Base-by-base conservation (phyloP, 1,140 invertebrate species). In the Ditylenchus dipsaci region DNA sequence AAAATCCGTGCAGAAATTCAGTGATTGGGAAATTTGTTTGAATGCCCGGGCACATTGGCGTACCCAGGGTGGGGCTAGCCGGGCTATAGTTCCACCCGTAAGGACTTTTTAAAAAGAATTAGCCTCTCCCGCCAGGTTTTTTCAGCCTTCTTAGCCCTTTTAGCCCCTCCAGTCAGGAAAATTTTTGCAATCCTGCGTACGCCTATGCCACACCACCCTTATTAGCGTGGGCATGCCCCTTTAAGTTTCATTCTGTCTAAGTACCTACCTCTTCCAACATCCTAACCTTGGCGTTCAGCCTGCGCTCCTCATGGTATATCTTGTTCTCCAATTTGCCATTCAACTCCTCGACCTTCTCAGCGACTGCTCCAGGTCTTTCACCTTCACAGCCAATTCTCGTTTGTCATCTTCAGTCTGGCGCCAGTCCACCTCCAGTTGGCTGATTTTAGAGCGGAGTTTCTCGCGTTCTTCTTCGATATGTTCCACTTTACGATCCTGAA, bases 311-410 rank as follows among this genome's bases (percentile, higher is more conserved):
- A 58, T 71, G 69, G 43, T 68, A 71, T n/a, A 74, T 21, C 33
- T 71, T 71, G 67, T 71, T 71, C 30, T 71, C 69, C 9, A 71
- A 45, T 26, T 56, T 70, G 1, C 43, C 69, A 33, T 71, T 71
- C 26, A 71, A 29, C 53, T 71, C 69, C 29, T 74, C 61, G 9
- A 49, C 27, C 57, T 19, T 21, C 61, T 33, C 42, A 74, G 59
- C 3, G 58, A 63, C 29, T 74, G 59, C 15, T 71, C 69, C 59
- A 71, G 38, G 45, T 71, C 69, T 17, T 42, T 30, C 19, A 68
- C 21, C 11, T 56, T 59, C 13, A 23, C 29, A 26, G 30, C 15
- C n/a, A 73, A 47, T 67, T 71, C 69, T 21, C 59, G 27, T 59
- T 60, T 71, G 19, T 71, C 69, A 33, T 72, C 69, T n/a, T 71